Conservation (phyloP, 1,140 invertebrate species). For the Brachionus plicatilis region DNA sequence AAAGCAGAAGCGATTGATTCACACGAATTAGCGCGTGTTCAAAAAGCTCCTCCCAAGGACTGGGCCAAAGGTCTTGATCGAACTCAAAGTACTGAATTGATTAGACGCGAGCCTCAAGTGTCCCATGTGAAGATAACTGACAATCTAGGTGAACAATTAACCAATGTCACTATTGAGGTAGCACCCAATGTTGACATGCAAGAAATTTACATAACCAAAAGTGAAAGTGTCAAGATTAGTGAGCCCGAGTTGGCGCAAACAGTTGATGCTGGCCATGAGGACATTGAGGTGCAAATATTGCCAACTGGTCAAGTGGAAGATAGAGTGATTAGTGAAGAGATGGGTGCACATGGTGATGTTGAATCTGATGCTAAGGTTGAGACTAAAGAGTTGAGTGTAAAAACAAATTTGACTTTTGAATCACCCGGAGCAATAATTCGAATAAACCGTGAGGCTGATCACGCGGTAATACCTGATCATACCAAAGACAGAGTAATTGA, state of each 20-base stretch:
- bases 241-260: not conserved
- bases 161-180: conserved; percentile 16
- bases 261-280: not conserved
- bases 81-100: not conserved
- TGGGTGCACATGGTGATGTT: not conserved
- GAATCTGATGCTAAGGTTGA: not conserved
- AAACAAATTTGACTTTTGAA: not conserved
- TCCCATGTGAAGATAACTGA: not conserved
- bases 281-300: not conserved
- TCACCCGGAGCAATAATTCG: conserved; percentile 24
- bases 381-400: not conserved
- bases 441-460: conserved; percentile 13
- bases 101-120: not conserved
- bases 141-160: not conserved
- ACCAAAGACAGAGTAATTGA: not conserved
- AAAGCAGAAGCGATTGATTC: not conserved
- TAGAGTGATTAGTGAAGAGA: not conserved
- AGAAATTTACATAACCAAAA: not conserved
- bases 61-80: conserved; percentile 21
- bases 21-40: not conserved
- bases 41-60: not conserved
- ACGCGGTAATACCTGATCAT: conserved; percentile 7
- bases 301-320: not conserved
- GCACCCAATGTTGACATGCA: not conserved
- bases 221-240: not conserved